Base-by-base conservation (phyloP, 2,888 invertebrate genomes). In the Keiferia lycopersicella region DNA sequence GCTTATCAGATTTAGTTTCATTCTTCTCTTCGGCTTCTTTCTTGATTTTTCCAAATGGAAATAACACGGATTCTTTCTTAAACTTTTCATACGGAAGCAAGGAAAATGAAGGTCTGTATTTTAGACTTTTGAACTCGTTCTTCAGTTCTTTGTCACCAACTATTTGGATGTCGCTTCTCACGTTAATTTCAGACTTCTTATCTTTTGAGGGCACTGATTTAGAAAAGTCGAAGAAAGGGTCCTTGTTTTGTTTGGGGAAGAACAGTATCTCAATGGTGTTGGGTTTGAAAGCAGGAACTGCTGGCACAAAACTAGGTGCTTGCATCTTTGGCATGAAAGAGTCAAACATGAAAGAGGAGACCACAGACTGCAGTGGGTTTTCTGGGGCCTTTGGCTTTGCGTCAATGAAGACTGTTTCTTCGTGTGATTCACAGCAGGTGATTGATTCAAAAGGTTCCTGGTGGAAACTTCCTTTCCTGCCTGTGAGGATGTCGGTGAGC, bases 361-460 rank as follows among this genome's bases (percentile, higher is more conserved):
- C 16, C 45, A 16, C 6, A 16, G 45, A n/a, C 45, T n/a, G n/a
- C 3, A 45, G 7, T n/a, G 45, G 26, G 10, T 11, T 45, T 38
- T 62, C 51, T 8, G 65, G 60, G 30, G 0, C 34, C 65, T 78
- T 84, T 0, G 85, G 78, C 2, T 73, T 69, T 12, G 87, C 70
- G 65, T 90, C 87, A 0, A 88, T 78, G 51, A 81, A 74, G 1
- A 87, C 69, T 2, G 81, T 79, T 8, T 85, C 83, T 66, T 89
- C 90, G 61, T 84, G 86, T 1, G 90, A 88, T 16, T 84, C 82
- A 66, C 91, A 91, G 68, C 91, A 91, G 10, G 78, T 62, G 0
- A 78, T 66, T 0, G 88, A 87, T 2, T 76, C 72, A 1, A 71
- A 22, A 6, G 81, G 78, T 8, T 86, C 83, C 66, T 80, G 85